These are phyloP conservation scores for Chelon labrosus DNA, from an alignment of 2,797 vertebrate genomes.

Conservation along the genomic window DNA sequence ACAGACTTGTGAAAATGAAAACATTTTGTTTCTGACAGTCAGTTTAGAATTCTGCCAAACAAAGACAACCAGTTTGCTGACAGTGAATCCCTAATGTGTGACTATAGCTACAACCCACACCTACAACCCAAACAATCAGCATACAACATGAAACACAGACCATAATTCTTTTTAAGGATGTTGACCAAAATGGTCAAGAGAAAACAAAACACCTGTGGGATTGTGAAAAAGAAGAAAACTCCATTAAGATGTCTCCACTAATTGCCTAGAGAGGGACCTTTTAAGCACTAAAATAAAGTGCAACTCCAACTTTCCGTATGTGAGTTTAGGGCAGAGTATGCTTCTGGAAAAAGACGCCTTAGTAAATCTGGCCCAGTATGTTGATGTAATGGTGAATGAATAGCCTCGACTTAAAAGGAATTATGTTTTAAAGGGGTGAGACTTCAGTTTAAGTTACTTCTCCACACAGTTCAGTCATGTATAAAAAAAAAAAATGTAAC, in stretches of 20 bases:
- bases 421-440: slow-evolving; percentile 28
- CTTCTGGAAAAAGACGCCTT: neutral
- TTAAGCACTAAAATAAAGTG: neutral
- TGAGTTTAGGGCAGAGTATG: neutral
- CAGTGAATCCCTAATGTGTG: neutral
- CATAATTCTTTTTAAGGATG: too few relatives aligned
- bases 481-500: slow-evolving; percentile 38
- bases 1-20: too few relatives aligned
- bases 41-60: neutral
- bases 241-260: neutral
- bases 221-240: neutral
- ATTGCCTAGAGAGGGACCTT: neutral
- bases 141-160: too few relatives aligned
- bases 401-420: slow-evolving; percentile 26
- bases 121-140: too few relatives aligned
- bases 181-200: neutral
- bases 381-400: slow-evolving; percentile 12
- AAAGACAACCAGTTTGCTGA: neutral
- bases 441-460: slow-evolving; percentile 49
- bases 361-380: neutral
- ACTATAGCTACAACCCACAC: neutral
- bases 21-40: too few relatives aligned
- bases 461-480: slow-evolving; percentile 54
- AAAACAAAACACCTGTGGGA: neutral
- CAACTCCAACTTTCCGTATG: neutral